Percentiles rank a stretch among this genome's conserved stretches.
Evolutionary conservation across 1,140 invertebrate genomes (phyloP).

Genomic region (Contarinia nasturtii): DNA sequence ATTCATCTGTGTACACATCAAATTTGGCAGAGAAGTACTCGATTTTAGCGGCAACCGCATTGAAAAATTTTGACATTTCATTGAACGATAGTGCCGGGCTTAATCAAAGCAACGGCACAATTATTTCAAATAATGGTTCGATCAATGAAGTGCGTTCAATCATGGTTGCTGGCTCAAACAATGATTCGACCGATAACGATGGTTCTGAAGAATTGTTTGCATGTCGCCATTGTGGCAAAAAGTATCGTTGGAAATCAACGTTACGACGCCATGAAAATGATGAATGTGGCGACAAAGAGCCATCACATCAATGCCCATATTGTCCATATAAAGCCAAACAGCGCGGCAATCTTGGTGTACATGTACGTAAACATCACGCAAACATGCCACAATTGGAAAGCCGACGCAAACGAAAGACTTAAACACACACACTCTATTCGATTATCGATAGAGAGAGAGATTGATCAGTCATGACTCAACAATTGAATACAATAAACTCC

Average conservation of each 20-base stretch:
- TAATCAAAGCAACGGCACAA: neutral
- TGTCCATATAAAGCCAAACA: constrained; percentile 63
- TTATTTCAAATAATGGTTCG: too few species aligned
- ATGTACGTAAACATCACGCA: constrained; percentile 52
- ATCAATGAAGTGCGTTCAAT: too few species aligned
- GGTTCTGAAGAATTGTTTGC: neutral
- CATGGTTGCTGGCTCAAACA: too few species aligned
- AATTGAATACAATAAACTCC: too few species aligned
- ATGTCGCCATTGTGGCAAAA: constrained; percentile 46
- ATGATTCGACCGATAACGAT: neutral
- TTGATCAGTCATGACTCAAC: too few species aligned
- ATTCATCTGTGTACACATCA: neutral
- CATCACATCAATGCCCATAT: constrained; percentile 59
- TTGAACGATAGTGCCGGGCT: neutral
- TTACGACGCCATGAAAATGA: constrained; percentile 64
- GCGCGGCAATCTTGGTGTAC: constrained; percentile 57
- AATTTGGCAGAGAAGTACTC: constrained; percentile 1
- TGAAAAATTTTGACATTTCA: constrained; percentile 1
- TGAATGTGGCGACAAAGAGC: constrained; percentile 68
- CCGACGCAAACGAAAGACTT: neutral
- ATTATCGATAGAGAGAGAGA: too few species aligned
- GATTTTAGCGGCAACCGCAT: neutral
- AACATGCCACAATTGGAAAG: constrained; percentile 20
- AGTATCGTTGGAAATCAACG: constrained; percentile 65
- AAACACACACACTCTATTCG: too few species aligned